These are phyloP conservation scores for Tetrapedia diversipes DNA, from an alignment of 2,888 invertebrate genomes.

Conservation along the genomic window DNA sequence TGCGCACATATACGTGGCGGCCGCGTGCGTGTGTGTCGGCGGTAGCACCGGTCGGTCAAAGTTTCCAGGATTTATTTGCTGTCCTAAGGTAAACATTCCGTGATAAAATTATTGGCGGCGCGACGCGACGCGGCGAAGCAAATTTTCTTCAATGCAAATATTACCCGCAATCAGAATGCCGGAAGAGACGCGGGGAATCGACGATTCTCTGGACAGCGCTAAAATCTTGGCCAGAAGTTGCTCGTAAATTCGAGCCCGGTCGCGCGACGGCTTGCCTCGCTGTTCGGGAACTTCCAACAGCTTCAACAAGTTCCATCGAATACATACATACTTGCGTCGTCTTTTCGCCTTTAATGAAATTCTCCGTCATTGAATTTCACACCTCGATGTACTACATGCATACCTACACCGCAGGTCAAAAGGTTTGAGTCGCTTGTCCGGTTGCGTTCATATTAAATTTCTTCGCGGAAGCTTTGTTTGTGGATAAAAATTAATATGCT, in stretches of 20 bases:
- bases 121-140: background rate
- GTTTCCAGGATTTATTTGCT: conserved; percentile 33
- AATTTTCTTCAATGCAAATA: conserved; percentile 23
- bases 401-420: no score
- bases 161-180: conserved; percentile 18
- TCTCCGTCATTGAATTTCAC: conserved; percentile 8
- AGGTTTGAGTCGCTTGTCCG: no score
- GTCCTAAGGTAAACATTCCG: conserved; percentile 27
- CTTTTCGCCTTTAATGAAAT: background rate
- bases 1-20: no score
- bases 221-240: conserved; percentile 16
- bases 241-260: conserved; percentile 21
- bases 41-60: conserved; percentile 8
- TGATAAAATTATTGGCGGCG: conserved; percentile 23
- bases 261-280: conserved; percentile 3
- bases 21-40: conserved; percentile 4
- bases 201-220: background rate
- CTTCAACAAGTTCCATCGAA: background rate
- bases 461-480: no score
- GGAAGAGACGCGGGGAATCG: conserved; percentile 6
- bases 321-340: background rate
- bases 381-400: no score
- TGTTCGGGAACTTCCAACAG: background rate
- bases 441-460: no score
- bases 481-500: no score